Conservation (phyloP, 1,140 invertebrate genomes). For the Platorchestia sp. region DNA sequence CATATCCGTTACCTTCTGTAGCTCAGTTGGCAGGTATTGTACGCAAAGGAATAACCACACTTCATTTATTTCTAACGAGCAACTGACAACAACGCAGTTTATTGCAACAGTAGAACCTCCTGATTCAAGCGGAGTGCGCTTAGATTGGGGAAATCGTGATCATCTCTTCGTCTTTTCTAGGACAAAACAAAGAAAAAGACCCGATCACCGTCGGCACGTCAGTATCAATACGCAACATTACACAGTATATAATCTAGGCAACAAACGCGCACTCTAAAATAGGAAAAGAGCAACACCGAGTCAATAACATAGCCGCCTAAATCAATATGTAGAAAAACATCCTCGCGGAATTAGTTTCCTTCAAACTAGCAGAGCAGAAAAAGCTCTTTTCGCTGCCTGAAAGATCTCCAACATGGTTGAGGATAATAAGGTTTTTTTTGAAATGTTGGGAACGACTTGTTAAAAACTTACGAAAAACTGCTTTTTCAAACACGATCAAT, state of each 20-base stretch:
- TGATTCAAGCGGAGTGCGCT: not conserved
- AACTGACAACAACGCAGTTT: not conserved
- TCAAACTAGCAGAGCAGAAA: not conserved
- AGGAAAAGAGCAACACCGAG: slow-evolving; percentile 24
- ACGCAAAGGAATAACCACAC: not conserved
- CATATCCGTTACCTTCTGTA: not conserved
- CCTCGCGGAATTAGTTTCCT: not conserved
- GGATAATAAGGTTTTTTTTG: not conserved
- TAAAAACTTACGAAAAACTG: not conserved
- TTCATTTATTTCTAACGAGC: not conserved
- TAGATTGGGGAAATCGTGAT: not conserved
- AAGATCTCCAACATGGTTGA: not conserved
- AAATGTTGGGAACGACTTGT: not conserved
- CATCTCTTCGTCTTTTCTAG: not conserved
- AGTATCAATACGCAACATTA: slow-evolving; percentile 17
- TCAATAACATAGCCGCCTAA: slow-evolving; percentile 12
- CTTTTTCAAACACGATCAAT: not conserved
- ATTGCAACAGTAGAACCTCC: not conserved
- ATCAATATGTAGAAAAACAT: slow-evolving; percentile 7
- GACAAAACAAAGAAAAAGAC: not conserved
- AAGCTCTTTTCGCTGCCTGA: not conserved
- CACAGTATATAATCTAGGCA: slow-evolving; percentile 35
- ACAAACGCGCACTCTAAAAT: slow-evolving; percentile 34
- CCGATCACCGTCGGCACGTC: not conserved
- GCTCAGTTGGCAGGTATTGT: not conserved